Percentiles rank a stretch among this genome's conserved stretches.
Conservation (phyloP, 2,113 vertebrate genomes). For the Rhinichthys klamathensis region DNA sequence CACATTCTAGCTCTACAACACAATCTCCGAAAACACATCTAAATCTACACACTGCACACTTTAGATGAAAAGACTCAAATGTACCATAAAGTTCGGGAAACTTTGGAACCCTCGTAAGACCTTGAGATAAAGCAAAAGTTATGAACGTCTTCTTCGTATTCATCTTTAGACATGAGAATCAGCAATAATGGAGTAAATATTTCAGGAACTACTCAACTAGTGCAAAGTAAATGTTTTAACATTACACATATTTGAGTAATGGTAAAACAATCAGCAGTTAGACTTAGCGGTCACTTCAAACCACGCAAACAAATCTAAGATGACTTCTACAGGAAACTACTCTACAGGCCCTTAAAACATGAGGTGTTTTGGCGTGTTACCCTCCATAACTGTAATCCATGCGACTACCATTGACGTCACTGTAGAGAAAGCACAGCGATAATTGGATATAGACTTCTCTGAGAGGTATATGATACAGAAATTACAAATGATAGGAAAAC, state of each 20-base stretch:
- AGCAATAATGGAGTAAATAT: not conserved
- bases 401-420: conserved; percentile 74
- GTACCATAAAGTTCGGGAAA: conserved; percentile 74
- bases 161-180: not conserved
- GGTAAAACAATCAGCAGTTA: not conserved
- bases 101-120: conserved; percentile 72
- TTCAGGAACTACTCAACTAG: conserved; percentile 10
- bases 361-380: conserved; percentile 58
- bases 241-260: not conserved
- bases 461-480: conserved; percentile 9
- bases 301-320: conserved; percentile 39
- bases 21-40: not conserved
- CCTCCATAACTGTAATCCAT: conserved; percentile 77
- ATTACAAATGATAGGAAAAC: not conserved
- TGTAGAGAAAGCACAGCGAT: conserved; percentile 55
- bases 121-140: conserved; percentile 57
- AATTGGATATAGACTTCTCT: not conserved
- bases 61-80: conserved; percentile 36
- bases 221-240: not conserved
- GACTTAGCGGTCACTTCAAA: not conserved
- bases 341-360: conserved; percentile 49
- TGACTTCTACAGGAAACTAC: conserved; percentile 17
- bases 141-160: not conserved
- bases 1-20: not conserved
- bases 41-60: conserved; percentile 3